phyloP scores from a whole-genome alignment of 2,113 vertebrate species.

The Sitta europaea region DNA sequence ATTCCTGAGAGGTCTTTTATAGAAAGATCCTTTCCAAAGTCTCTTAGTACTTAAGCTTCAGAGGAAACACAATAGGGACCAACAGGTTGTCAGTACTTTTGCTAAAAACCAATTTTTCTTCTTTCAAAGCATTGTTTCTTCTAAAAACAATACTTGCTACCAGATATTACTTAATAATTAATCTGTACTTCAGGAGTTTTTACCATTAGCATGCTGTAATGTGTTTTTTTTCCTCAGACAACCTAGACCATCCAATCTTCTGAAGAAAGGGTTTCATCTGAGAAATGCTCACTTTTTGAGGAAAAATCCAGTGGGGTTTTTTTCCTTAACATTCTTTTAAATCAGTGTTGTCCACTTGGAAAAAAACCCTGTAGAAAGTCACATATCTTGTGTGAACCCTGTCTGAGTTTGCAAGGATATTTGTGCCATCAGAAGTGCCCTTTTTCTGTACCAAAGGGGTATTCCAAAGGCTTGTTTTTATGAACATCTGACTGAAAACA shows the following conservation, averaged over 20 bases:
- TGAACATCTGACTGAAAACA: neutral
- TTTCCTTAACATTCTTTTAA: neutral
- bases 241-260: neutral
- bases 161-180: neutral
- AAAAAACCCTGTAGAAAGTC: neutral
- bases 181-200: fast-evolving
- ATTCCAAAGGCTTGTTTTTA: neutral
- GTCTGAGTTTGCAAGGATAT: neutral
- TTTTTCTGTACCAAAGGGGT: neutral
- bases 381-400: neutral
- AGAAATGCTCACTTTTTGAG: neutral
- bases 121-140: too few species aligned
- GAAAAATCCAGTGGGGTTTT: neutral
- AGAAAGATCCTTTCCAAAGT: neutral
- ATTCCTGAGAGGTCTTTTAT: neutral
- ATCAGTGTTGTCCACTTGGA: neutral
- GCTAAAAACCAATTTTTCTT: too few species aligned
- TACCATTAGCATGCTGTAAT: neutral
- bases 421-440: neutral
- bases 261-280: neutral
- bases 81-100: neutral
- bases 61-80: neutral
- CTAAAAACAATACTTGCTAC: neutral
- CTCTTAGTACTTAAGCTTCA: neutral
- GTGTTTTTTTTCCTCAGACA: neutral